phyloP scores from a whole-genome alignment of 2,113 vertebrate species.

The Leptodactylus fuscus region DNA sequence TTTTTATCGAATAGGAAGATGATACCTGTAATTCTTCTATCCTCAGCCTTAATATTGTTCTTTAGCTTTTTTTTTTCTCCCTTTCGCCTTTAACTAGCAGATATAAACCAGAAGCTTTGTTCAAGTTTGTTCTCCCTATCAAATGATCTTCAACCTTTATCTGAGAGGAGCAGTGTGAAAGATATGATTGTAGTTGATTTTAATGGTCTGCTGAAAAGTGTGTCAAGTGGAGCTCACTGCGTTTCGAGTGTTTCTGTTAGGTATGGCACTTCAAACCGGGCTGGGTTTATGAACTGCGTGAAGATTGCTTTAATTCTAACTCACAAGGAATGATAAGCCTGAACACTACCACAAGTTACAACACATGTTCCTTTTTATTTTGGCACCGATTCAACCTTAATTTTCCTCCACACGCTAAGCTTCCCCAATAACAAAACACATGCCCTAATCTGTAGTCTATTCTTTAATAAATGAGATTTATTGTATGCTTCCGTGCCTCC shows the following conservation, averaged over 20 bases:
- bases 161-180: constrained; percentile 52
- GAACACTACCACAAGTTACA: constrained; percentile 48
- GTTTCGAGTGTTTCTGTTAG: constrained; percentile 51
- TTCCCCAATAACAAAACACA: constrained; percentile 53
- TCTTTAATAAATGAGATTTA: constrained; percentile 54
- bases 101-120: constrained; percentile 37
- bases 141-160: constrained; percentile 58
- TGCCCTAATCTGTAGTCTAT: constrained; percentile 50
- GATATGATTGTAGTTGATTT: constrained; percentile 58
- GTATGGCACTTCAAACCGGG: constrained; percentile 47
- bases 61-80: neutral
- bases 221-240: constrained; percentile 57
- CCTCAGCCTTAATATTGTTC: constrained; percentile 15
- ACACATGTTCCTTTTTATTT: constrained; percentile 45
- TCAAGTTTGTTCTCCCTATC: constrained; percentile 48
- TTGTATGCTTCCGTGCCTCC: constrained; percentile 40
- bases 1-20: constrained; percentile 18
- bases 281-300: constrained; percentile 53
- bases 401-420: constrained; percentile 53
- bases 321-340: constrained; percentile 44
- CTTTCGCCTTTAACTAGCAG: constrained; percentile 2
- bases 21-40: neutral
- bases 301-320: constrained; percentile 57
- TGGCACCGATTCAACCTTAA: constrained; percentile 48
- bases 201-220: constrained; percentile 59